Evolutionary conservation across 2,113 vertebrate genomes (phyloP), one percentile per base, ranked within the genome.

Genomic region (Trinectes maculatus): DNA sequence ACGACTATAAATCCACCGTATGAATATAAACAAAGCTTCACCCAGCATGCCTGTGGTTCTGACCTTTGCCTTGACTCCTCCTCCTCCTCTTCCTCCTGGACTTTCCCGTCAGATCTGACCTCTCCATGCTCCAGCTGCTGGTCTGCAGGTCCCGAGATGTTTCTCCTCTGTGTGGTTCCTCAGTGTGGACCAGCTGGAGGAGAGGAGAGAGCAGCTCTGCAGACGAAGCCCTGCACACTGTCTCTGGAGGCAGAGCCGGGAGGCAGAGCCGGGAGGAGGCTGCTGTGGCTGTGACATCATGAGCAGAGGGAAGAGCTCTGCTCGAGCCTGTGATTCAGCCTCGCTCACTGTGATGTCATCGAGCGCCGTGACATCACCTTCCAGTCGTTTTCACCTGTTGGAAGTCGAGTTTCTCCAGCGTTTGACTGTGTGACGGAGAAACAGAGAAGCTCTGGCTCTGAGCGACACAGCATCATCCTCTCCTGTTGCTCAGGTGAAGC

Each of bases 31-130:
- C 12, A 3, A 3, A 58, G 21, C 56, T 49, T 54, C 39, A 19
- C 1, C n/a, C 13, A 18, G 19, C 40, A 58, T 2, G 8, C 16
- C 24, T 46, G 48, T 24, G 39, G 16, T 0, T 75, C 85, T 47
- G 3, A 89, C 85, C 87, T 87, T 79, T 83, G 28, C 55, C 43
- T 74, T 69, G 73, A 18, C 76, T 33, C 72, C 81, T 85, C 61
- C 85, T 82, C 55, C 68, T 84, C 62, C 85, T 85, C 80, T 29
- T 87, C 79, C 85, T 82, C 65, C 31, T 84, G 33, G 40, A 64
- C 77, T 37, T 71, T 15, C 48, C 63, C 34, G 8, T 73, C 40
- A 29, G 8, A 4, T 80, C 84, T 11, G 70, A 51, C 34, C 13
- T 24, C 57, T 85, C 78, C 78, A 71, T 66, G 33, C 18, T 70